A percentile compares a stretch with the other conserved stretches of the same genome.
phyloP scores from a whole-genome alignment of 2,888 invertebrate genomes.

The Meghimatium bilineatum region DNA sequence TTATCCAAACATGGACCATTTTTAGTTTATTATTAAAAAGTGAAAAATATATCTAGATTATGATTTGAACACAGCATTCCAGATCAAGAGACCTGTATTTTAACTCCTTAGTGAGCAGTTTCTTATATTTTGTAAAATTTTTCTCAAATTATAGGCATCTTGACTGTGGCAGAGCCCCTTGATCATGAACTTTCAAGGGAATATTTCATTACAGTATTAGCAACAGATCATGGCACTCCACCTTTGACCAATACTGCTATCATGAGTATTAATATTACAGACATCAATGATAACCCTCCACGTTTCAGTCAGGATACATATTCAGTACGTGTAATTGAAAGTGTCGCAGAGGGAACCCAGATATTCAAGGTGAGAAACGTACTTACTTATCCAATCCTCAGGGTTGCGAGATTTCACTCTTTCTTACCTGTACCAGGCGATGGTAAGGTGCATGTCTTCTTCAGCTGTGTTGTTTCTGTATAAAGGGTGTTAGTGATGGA shows the following conservation, averaged over 20 bases:
- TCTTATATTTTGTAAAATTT: background rate
- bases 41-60: too few species aligned
- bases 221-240: conserved; percentile 91
- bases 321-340: conserved; percentile 81
- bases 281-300: conserved; percentile 74
- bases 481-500: too few species aligned
- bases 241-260: conserved; percentile 92
- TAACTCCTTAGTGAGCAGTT: too few species aligned
- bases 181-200: conserved; percentile 92
- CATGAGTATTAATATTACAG: conserved; percentile 85
- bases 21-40: too few species aligned
- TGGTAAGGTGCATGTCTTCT: too few species aligned
- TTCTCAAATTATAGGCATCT: conserved; percentile 80
- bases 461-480: too few species aligned
- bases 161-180: conserved; percentile 86
- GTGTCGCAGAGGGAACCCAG: conserved; percentile 84
- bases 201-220: conserved; percentile 92
- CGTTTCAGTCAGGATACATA: conserved; percentile 69
- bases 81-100: too few species aligned
- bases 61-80: too few species aligned
- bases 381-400: background rate
- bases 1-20: too few species aligned
- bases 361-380: conserved; percentile 81
- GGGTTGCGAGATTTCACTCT: too few species aligned
- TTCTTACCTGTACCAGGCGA: too few species aligned